Evolutionary conservation across 2,888 invertebrate species (phyloP), one percentile per base, ranked within the genome.

Genomic region (Cremastobaeus sp.): DNA sequence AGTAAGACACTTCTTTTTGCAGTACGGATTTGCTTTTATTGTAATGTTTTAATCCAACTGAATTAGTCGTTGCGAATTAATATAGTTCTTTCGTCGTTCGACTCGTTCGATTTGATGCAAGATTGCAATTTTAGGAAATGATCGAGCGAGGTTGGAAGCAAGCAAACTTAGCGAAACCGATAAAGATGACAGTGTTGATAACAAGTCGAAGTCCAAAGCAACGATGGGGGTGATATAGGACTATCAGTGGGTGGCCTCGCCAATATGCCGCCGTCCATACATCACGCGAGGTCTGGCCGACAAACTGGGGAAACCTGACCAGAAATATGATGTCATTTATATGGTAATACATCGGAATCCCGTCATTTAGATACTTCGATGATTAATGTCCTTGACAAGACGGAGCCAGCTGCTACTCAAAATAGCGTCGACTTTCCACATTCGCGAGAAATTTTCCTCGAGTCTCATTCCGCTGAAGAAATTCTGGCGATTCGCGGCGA

Each of bases 251-350:
- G 78, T 78, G 76, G 79, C 79, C 78, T 81, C 84, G 84, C 85
- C 87, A 87, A 87, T 87, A 87, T 87, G 86, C 86, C 84, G 82
- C 79, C 83, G 85, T 86, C 85, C 85, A 88, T 88, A 87, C 85
- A 87, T 87, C 87, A 86, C 84, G 78, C 81, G 79, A 77, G 74
- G 77, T 81, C 81, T 80, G 81, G 77, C 84, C 85, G 85, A 85
- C 85, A 85, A 85, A 85, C 85, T 85, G 84, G 85, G 85, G 85
- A 85, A 85, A 85, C 85, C 85, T 87, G 87, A 88, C 87, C 87
- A 88, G 87, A 88, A 88, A 88, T 88, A 88, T 88, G 87, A 88
- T 88, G 87, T 87, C 87, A 88, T 87, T 87, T 88, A 87, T 88
- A 88, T 88, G 87, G 87, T 88, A 88, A 88, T 88, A 86, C 87